Conservation (phyloP, 1,140 invertebrate species). For the Acromyrmex heyeri region DNA sequence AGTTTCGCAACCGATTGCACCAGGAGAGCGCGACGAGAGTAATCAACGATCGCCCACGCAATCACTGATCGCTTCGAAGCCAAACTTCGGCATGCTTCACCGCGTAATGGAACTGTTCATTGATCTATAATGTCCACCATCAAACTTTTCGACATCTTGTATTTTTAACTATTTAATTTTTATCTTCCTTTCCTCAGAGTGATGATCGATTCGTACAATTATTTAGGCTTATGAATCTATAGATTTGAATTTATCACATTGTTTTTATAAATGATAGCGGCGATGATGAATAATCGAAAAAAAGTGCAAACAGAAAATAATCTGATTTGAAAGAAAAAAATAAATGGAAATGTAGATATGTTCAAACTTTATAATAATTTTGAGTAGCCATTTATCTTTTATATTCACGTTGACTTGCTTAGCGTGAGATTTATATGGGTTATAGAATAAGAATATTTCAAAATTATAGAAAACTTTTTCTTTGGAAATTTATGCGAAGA, state of each 20-base stretch:
- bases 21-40: constrained; percentile 70
- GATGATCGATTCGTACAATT: neutral
- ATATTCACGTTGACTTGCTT: constrained; percentile 3
- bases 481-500: neutral
- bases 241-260: neutral
- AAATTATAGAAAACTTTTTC: neutral
- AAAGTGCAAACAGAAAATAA: neutral
- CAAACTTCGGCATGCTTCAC: constrained; percentile 71
- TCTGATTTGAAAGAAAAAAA: neutral
- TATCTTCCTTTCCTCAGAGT: neutral
- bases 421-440: neutral
- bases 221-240: neutral
- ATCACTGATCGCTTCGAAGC: constrained; percentile 75
- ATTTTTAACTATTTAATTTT: constrained; percentile 39
- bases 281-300: neutral
- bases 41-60: constrained; percentile 75
- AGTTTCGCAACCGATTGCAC: constrained; percentile 78
- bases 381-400: neutral
- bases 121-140: constrained; percentile 46
- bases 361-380: neutral
- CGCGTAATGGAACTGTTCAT: constrained; percentile 60
- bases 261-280: neutral
- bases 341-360: neutral
- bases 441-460: neutral
- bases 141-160: constrained; percentile 44